Base-by-base conservation (phyloP, 2,888 invertebrate genomes). In the Ormyrus rosae region DNA sequence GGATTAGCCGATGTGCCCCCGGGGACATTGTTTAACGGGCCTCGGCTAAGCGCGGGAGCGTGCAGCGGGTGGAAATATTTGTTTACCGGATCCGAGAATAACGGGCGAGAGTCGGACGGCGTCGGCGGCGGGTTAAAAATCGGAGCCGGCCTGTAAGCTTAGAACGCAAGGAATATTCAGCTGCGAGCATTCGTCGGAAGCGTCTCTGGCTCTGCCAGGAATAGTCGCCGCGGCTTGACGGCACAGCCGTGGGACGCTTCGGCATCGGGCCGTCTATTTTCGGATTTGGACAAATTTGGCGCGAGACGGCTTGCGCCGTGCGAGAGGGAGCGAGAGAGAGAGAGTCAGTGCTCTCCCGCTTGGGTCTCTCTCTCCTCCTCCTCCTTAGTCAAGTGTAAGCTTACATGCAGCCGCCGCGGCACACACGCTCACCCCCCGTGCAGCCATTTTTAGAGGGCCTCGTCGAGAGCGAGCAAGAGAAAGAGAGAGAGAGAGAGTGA, bases 221-320 rank as follows among this genome's bases (percentile, higher is more conserved):
- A 91, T 90, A 91, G 88, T 89, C 87, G 86, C 86, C 89, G 89
- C 89, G 63, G 34, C 34, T 34, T 88, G 89, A 88, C 87, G 88
- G 88, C 87, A 58, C 67, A 58, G 69, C 67, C 74, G 69, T 73
- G 82, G 84, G 84, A 83, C 83, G 84, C 79, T 34, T 82, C 85
- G 67, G 74, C 55, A 71, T 65, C 72, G 76, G 34, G 55, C 61
- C 48, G 87, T 88, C 90, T 90, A 90, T 90, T 95, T 95, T 95
- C 93, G 93, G 93, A 94, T 94, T 94, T 94, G 95, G 95, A 95
- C 95, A 94, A 95, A 95, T 95, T 95, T 95, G 95, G 95, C 94
- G 91, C 83, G 81, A 81, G 75, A 72, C 83, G 71, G 50, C 75
- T 50, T 34, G 34, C 67, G 45, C 65, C 46, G 70, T 60, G 58